Evolutionary conservation across 2,888 invertebrate genomes (phyloP), one percentile per base, ranked within the genome.

Genomic region (Autographa gamma): DNA sequence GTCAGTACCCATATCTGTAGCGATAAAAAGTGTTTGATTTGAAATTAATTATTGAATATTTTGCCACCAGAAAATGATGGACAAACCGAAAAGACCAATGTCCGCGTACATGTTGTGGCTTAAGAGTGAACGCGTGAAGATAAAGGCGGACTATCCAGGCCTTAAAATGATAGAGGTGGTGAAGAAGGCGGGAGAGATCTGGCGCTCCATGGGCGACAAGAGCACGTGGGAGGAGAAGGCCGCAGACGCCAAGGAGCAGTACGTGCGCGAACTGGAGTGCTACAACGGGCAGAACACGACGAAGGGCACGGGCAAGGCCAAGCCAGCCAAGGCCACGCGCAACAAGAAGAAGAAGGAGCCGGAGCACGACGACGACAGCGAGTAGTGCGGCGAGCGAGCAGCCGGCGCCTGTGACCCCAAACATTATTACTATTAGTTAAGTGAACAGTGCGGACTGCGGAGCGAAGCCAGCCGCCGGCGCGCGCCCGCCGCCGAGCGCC

Each of bases 71-170:
- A 69, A 72, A 96, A 97, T 94, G 97, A 83, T 84, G 96, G 97
- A 93, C 97, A 99, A 96, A 90, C 99, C 99, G 43, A 99, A 99
- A 91, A 96, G 98, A 77, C 97, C 98, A 16, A 96, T 97, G 82
- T 97, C 98, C 2, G 98, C 98, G 0, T 99, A 98, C 90, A 97
- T 99, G 97, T 87, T 99, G 76, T 99, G 98, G 98, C 93, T 99
- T 77, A 98, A 98, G 87, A 98, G 97, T 73, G 97, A 96, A 68
- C 96, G 99, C 69, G 97, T 98, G 68, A 95, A 96, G 82, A 98
- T 99, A 76, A 99, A 98, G 90, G 94, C 97, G 52, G 98, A 98
- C 31, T 97, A 97, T 93, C 98, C 99, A 13, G 98, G 98, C 63
- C 97, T 98, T 74, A 96, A 97, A 79, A 97, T 99, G 11, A 98